Evolutionary conservation across 2,113 vertebrate species (phyloP), one percentile per base, ranked within the genome.

Genomic region (Riparia riparia): DNA sequence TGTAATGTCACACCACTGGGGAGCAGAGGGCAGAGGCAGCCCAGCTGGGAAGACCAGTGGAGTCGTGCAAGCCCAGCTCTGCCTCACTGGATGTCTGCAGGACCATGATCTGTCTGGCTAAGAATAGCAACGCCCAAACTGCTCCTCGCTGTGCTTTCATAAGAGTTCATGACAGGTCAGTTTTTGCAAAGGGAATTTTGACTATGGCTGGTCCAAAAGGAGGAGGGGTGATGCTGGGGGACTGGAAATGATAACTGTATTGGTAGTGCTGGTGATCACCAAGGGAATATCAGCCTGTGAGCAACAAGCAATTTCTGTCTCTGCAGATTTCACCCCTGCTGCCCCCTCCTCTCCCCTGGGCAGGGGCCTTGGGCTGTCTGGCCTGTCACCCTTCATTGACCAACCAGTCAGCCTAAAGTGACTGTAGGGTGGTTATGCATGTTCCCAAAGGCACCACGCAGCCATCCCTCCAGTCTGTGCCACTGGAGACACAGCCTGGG

Each of bases 21-120:
- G 51, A 81, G 53, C 11, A 3, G 56, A 54, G 89, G 54, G 44
- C 37, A 68, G 76, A 82, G n/a, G 11, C 7, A 7, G 54, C 50
- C 18, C 77, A 34, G 31, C 44, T 7, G 17, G 69, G 87, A 72
- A 61, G 34, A 20, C 0, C 9, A 79, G 54, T 5, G 0, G 3
- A 50, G 45, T 17, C 22, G 29, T 7, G 10, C 53, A 49, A 82
- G 44, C 26, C 51, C 22, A 54, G 56, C 39, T 68, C 76, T 90
- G 69, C 63, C 65, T 77, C 6, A 0, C 60, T 73, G 42, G 25
- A 19, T 42, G 26, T 18, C 50, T 70, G 51, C 86, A 89, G 81
- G 66, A 73, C 0, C 0, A n/a, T 63, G 60, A 42, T 73, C 37
- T 0, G 1, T 44, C 47, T 51, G 54, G 58, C 71, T 63, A 63